Conservation (phyloP, 30 jellyfish, hydroid and myxozoan species). For the Aurelia coerulea region DNA sequence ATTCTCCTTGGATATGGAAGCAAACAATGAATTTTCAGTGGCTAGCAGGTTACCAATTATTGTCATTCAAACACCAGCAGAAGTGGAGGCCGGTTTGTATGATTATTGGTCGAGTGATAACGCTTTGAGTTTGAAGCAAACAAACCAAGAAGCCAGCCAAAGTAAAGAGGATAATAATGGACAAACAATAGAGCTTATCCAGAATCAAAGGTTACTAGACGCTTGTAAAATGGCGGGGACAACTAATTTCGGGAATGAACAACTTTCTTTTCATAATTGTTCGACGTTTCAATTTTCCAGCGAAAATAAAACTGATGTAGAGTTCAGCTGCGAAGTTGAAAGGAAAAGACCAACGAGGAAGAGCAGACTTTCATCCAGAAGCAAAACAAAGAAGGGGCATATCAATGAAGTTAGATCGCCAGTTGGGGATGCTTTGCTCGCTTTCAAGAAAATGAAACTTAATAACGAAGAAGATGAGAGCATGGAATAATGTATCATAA, state of each 20-base stretch:
- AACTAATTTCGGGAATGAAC: neutral
- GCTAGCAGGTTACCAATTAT: constrained; percentile 66
- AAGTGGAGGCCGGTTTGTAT: constrained; percentile 58
- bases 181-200: neutral
- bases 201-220: neutral
- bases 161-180: neutral
- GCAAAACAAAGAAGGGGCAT: constrained; percentile 30
- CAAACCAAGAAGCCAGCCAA: constrained; percentile 7
- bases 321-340: constrained; percentile 2
- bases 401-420: constrained; percentile 9
- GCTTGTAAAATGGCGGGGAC: neutral
- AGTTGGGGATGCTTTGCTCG: constrained; percentile 57
- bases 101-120: constrained; percentile 28
- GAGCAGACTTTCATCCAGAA: neutral
- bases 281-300: constrained; percentile 7
- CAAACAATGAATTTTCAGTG: constrained; percentile 4
- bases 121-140: neutral
- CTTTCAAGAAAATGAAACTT: constrained; percentile 58
- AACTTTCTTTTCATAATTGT: neutral
- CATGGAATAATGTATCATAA: constrained; percentile 17
- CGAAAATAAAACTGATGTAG: neutral
- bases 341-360: constrained; percentile 37
- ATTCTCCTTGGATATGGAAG: constrained; percentile 24
- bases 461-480: constrained; percentile 49
- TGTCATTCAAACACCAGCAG: constrained; percentile 61